Evolutionary conservation across 2,888 invertebrate genomes (phyloP).

Genomic region (Polyploca ridens): DNA sequence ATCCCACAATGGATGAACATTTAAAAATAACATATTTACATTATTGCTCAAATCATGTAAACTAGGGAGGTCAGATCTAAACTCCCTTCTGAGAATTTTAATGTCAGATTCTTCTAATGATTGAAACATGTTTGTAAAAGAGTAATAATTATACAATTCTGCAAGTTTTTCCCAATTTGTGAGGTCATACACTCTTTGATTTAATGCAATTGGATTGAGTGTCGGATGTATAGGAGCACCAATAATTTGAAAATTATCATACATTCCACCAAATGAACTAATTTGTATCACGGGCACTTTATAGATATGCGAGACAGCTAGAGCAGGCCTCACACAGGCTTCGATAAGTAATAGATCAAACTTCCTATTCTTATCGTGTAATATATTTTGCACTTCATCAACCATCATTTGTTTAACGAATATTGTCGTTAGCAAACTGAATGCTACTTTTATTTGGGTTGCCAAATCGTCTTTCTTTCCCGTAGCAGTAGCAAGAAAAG

Average conservation of each 20-base stretch:
- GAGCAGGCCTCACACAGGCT: conserved; percentile 30
- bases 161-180: conserved; percentile 35
- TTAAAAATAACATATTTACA: conserved; percentile 63
- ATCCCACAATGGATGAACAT: conserved; percentile 61
- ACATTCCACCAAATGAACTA: conserved; percentile 44
- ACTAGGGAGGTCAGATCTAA: conserved; percentile 36
- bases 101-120: conserved; percentile 21
- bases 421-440: conserved; percentile 17
- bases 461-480: conserved; percentile 25
- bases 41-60: conserved; percentile 38
- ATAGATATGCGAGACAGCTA: conserved; percentile 36
- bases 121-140: conserved; percentile 14
- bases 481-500: conserved; percentile 19
- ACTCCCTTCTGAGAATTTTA: conserved; percentile 29
- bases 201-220: conserved; percentile 36
- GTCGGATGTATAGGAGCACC: conserved; percentile 48
- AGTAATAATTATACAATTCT: conserved; percentile 9
- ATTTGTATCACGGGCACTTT: conserved; percentile 48
- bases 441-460: conserved; percentile 15
- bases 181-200: conserved; percentile 37
- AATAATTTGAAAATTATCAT: conserved; percentile 31
- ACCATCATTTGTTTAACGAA: conserved; percentile 25
- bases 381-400: conserved; percentile 34
- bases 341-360: conserved; percentile 51
- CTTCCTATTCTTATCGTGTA: conserved; percentile 32